phyloP scores from a whole-genome alignment of 2,797 vertebrate species.

The Poeciliopsis turneri region DNA sequence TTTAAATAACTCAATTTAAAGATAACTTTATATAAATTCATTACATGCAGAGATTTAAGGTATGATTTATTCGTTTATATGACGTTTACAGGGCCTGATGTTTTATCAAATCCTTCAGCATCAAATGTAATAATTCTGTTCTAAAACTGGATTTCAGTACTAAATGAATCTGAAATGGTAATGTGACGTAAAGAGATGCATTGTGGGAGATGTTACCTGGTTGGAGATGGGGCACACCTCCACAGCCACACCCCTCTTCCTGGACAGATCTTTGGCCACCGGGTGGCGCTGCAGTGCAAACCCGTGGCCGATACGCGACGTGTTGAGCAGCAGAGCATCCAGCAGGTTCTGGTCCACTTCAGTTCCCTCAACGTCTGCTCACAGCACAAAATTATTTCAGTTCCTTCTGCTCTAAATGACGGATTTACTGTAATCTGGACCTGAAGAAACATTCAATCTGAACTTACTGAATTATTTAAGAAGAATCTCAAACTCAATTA shows the following conservation, averaged over 20 bases:
- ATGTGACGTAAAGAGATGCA: not conserved
- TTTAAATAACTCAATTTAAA: too few relatives aligned
- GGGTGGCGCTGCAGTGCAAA: constrained; percentile 88
- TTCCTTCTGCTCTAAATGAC: not conserved
- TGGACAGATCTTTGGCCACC: constrained; percentile 78
- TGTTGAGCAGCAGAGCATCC: constrained; percentile 90
- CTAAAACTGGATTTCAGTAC: not conserved
- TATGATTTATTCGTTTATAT: not conserved
- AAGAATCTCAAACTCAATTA: not conserved
- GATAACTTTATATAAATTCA: too few relatives aligned
- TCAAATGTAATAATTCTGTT: not conserved
- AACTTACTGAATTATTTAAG: not conserved
- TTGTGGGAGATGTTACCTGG: not conserved
- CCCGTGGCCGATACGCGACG: constrained; percentile 91
- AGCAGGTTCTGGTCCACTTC: constrained; percentile 84
- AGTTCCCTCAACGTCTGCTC: constrained; percentile 67
- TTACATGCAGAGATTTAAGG: not conserved
- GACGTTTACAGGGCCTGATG: not conserved
- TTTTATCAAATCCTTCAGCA: not conserved
- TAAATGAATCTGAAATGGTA: not conserved
- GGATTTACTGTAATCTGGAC: not conserved
- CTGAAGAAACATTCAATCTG: not conserved
- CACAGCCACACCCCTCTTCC: constrained; percentile 83
- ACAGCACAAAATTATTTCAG: not conserved
- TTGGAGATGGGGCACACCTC: constrained; percentile 95